These are phyloP conservation scores for Endotricha flammealis DNA, from an alignment of 2,888 invertebrate species.

Conservation along the genomic window DNA sequence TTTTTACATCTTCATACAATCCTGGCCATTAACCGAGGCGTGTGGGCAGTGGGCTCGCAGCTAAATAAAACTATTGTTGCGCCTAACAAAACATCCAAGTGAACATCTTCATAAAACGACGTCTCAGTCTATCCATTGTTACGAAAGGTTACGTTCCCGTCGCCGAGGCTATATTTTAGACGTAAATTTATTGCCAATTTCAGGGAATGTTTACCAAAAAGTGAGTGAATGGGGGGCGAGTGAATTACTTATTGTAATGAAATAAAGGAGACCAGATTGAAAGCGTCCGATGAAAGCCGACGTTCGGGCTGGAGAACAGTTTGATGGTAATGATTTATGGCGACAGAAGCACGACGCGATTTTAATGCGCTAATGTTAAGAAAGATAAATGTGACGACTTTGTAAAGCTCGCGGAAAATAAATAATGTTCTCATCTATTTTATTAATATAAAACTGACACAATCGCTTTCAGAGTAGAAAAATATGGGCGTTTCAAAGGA, in stretches of 20 bases:
- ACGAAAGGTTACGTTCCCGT: conserved; percentile 45
- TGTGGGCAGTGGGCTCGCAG: conserved; percentile 74
- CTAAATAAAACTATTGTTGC: conserved; percentile 77
- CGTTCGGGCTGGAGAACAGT: conserved; percentile 51
- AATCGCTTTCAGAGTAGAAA: conserved; percentile 19
- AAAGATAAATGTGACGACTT: conserved; percentile 66
- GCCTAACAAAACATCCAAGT: conserved; percentile 69
- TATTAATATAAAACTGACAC: conserved; percentile 27
- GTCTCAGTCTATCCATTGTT: conserved; percentile 59
- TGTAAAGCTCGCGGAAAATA: conserved; percentile 45
- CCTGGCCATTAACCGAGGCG: conserved; percentile 72
- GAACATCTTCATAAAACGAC: conserved; percentile 73
- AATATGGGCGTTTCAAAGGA: conserved; percentile 8
- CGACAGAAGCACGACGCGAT: conserved; percentile 64
- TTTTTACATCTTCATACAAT: conserved; percentile 75
- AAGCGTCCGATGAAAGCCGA: conserved; percentile 71
- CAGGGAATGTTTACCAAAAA: conserved; percentile 71
- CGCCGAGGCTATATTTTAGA: conserved; percentile 58
- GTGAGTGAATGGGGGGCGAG: conserved; percentile 69
- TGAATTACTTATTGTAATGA: conserved; percentile 75
- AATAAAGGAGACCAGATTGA: conserved; percentile 74
- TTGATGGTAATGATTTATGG: conserved; percentile 76
- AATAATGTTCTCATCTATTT: conserved; percentile 36
- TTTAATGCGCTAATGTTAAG: conserved; percentile 62
- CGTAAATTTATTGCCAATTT: conserved; percentile 74